phyloP scores from a whole-genome alignment of 2,113 vertebrate genomes.

The Nymphicus hollandicus region DNA sequence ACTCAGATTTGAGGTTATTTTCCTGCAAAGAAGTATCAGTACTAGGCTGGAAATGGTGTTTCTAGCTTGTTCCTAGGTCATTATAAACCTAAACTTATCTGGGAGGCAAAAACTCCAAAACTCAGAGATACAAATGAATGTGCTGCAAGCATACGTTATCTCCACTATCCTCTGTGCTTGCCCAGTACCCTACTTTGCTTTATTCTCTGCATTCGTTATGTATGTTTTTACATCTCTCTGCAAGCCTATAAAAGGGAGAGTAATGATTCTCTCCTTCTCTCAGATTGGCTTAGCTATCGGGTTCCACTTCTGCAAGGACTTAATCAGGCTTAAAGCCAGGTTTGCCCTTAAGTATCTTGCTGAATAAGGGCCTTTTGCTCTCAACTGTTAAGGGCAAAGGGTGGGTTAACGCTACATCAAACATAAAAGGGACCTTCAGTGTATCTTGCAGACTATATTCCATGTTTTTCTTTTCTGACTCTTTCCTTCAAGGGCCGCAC shows the following conservation, averaged over 20 bases:
- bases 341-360: background rate
- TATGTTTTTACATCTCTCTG: background rate
- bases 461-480: background rate
- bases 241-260: background rate
- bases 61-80: background rate
- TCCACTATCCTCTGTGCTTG: background rate
- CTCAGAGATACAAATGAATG: background rate
- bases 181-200: background rate
- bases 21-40: background rate
- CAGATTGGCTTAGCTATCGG: background rate
- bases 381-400: background rate
- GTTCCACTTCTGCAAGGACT: background rate
- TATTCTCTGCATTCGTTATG: background rate
- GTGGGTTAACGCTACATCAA: background rate
- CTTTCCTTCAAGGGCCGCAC: background rate
- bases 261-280: background rate
- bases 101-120: background rate
- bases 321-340: background rate
- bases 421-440: background rate
- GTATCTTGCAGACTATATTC: background rate
- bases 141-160: background rate
- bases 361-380: background rate
- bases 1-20: background rate
- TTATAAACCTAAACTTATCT: background rate
- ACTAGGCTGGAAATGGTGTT: background rate